Evolutionary conservation across 2,888 invertebrate species (phyloP), one percentile per base, ranked within the genome.

Genomic region (Corbicula japonica): DNA sequence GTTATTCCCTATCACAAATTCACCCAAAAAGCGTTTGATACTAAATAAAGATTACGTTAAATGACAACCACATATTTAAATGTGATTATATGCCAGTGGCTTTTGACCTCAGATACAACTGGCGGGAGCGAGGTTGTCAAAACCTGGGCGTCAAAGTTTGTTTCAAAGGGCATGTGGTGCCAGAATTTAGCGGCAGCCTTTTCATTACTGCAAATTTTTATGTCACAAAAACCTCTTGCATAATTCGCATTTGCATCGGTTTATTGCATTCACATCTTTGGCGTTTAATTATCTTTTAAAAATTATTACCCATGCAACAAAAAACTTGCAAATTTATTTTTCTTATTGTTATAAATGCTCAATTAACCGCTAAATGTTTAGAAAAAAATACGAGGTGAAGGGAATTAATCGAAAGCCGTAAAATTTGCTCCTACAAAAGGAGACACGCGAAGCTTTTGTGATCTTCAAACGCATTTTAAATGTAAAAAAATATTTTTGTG

Each of bases 121-220:
- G n/a, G n/a, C n/a, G n/a, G n/a, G n/a, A n/a, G n/a, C n/a, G n/a
- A 58, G 35, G 28, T 6, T 38, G 52, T 26, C 38, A 48, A 66
- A 54, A 41, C 41, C 35, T 0, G 28, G 52, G 66, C 46, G 66
- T 32, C 23, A 52, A 52, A 66, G 5, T 46, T 52, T 66, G 66
- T 56, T 54, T 30, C 26, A 38, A 54, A 54, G 54, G 66, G 28
- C 66, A 66, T 18, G 66, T 66, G 66, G 66, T 66, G 38, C 30
- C 38, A 54, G 38, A 12, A 12, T 38, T 54, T 54, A 18, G 54
- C 38, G 28, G 54, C 54, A 54, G n/a, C 12, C 54, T 41, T 8
- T 32, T 50, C 18, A 34, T 35, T 23, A 66, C 52, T 35, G 34
- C 63, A 63, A 32, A 26, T 62, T 62, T 62, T 65, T 3, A 23